A percentile compares a stretch with the other conserved stretches of the same genome.
Evolutionary conservation across 1,140 invertebrate species (phyloP).

Genomic region (Lycorma delicatula): DNA sequence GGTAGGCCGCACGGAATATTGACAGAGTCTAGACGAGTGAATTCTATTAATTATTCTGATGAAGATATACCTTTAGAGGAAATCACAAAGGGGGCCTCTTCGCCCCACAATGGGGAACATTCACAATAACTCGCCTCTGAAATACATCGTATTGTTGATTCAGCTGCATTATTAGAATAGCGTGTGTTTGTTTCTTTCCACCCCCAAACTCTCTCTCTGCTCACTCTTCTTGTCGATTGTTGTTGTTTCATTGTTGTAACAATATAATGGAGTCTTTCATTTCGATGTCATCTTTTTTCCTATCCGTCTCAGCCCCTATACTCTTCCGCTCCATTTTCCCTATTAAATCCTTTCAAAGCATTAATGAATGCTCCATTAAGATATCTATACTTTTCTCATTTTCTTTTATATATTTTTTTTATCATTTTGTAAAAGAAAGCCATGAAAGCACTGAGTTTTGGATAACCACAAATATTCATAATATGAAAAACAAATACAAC

Average conservation of each 20-base stretch:
- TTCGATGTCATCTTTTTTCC: constrained; percentile 9
- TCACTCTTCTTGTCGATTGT: neutral
- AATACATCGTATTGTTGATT: neutral
- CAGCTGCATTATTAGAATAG: constrained; percentile 8
- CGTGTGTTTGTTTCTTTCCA: constrained; percentile 6
- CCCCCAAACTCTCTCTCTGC: neutral
- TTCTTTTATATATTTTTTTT: neutral
- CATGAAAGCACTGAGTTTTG: neutral
- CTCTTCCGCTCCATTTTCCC: constrained; percentile 13
- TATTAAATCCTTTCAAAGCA: constrained; percentile 12
- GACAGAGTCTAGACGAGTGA: constrained; percentile 4
- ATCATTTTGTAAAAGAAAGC: too few relatives aligned
- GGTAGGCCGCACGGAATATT: neutral
- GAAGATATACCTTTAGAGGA: neutral
- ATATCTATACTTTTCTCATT: constrained; percentile 8
- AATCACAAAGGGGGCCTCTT: neutral
- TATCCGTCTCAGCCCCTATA: constrained; percentile 1
- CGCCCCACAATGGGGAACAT: neutral
- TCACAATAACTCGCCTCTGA: constrained; percentile 7
- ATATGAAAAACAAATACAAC: neutral
- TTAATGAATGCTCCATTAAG: constrained; percentile 14
- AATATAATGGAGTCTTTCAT: constrained; percentile 12
- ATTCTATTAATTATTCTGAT: constrained; percentile 12
- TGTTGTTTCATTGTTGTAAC: constrained; percentile 13
- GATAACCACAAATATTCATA: neutral